Evolutionary conservation across 2,888 invertebrate species (phyloP).

Genomic region (Sinodicranocentrus sp.): DNA sequence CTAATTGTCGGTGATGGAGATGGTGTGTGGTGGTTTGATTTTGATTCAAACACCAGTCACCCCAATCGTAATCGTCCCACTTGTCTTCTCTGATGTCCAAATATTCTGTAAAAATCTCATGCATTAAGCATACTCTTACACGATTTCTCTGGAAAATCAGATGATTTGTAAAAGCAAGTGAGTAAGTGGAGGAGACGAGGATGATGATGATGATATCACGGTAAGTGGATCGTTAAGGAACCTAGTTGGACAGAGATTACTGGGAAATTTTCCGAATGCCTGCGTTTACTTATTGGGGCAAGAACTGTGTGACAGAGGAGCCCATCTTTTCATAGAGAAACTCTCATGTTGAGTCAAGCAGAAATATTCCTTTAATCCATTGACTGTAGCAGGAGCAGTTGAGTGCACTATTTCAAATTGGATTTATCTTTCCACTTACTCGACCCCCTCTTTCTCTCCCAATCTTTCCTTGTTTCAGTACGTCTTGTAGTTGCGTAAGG

Average conservation of each 20-base stretch:
- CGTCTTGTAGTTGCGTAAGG: too few species aligned
- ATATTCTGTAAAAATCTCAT: too few species aligned
- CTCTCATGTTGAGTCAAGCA: too few species aligned
- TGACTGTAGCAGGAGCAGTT: constrained; percentile 9
- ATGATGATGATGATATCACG: constrained; percentile 4
- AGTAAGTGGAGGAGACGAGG: constrained; percentile 6
- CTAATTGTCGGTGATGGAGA: too few species aligned
- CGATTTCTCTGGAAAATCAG: too few species aligned
- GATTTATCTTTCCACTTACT: constrained; percentile 64
- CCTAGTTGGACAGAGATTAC: constrained; percentile 44
- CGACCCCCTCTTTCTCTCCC: constrained; percentile 35
- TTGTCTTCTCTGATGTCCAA: too few species aligned
- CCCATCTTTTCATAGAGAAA: too few species aligned
- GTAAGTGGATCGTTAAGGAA: constrained; percentile 27
- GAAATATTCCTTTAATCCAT: constrained; percentile 44
- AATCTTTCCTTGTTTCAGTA: too few species aligned
- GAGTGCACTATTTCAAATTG: constrained; percentile 54
- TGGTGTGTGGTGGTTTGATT: too few species aligned
- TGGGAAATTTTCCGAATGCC: constrained; percentile 66
- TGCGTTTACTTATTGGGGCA: constrained; percentile 57
- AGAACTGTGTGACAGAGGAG: not conserved
- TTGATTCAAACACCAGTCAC: not conserved
- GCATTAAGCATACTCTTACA: too few species aligned
- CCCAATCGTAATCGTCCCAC: too few species aligned
- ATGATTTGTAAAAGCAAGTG: too few species aligned